Evolutionary conservation across 2,888 invertebrate species (phyloP), one percentile per base, ranked within the genome.

Genomic region (Sminthurinus aureus): DNA sequence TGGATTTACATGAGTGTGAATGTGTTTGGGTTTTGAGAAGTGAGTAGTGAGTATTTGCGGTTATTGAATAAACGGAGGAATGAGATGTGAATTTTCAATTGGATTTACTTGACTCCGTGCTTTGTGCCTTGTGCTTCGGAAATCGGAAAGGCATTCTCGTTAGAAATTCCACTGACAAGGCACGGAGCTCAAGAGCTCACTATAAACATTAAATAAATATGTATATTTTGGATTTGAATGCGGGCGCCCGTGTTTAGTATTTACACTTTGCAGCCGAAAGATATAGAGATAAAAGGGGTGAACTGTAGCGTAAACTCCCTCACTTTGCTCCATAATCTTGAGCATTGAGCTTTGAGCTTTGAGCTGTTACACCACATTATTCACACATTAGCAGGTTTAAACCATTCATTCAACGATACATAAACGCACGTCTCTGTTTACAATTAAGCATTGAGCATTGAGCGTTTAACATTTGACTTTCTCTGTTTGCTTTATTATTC

Each of bases 1-100:
- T 1, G 6, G 20, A 20, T 22, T 67, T 20, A 20, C 67, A 67
- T 67, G 6, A 38, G 67, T 18, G 22, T 15, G 67, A 67, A 1
- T 20, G 22, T n/a, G n/a, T n/a, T n/a, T n/a, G n/a, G n/a, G n/a
- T n/a, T n/a, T n/a, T n/a, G n/a, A n/a, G n/a, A n/a, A n/a, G n/a
- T n/a, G n/a, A n/a, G n/a, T n/a, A n/a, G n/a, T 38, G 38, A 58
- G 58, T 15, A 2, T 2, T 58, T 58, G 15, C 9, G 58, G 58
- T 18, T 58, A 58, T 58, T 58, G 58, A 58, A 58, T 58, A 58
- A 58, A 58, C 13, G 71, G 6, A 24, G 22, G 71, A 24, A 71
- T 71, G 71, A 71, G 71, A 24, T 71, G 71, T 71, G 71, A 71
- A 71, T 71, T 71, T 24, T 71, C 71, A 71, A 71, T 71, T 24